A percentile compares a stretch with the other conserved stretches of the same genome.
phyloP scores from a whole-genome alignment of 2,888 invertebrate species.

The Thecophora atra region DNA sequence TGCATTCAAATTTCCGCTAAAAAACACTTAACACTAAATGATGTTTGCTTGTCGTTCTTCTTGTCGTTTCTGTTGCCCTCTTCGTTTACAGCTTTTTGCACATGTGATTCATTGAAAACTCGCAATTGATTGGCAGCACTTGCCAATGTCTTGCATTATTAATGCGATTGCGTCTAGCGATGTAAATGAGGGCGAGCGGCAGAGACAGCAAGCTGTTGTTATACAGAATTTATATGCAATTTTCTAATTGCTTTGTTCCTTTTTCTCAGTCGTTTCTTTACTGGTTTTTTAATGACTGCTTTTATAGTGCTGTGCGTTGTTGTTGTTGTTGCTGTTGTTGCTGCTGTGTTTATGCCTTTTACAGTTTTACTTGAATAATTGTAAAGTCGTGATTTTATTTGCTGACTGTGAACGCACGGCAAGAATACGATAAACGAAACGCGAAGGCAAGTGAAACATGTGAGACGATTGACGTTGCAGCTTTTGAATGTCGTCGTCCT shows the following conservation, averaged over 20 bases:
- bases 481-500: slow-evolving; percentile 10
- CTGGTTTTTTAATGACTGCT: neutral
- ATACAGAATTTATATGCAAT: neutral
- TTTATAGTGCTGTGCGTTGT: neutral
- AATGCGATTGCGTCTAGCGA: neutral
- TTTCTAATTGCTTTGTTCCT: neutral
- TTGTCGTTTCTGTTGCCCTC: slow-evolving; percentile 4
- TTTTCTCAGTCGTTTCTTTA: neutral
- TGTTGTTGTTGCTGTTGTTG: slow-evolving; percentile 4
- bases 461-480: neutral
- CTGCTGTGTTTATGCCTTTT: slow-evolving; percentile 7
- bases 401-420: too few relatives aligned
- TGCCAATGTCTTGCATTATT: slow-evolving; percentile 13
- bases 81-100: neutral
- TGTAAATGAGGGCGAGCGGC: too few relatives aligned
- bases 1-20: too few relatives aligned
- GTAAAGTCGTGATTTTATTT: too few relatives aligned
- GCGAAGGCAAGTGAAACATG: neutral
- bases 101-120: neutral
- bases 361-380: too few relatives aligned
- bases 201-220: too few relatives aligned
- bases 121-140: slow-evolving; percentile 16
- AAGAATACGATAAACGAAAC: too few relatives aligned
- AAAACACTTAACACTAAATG: neutral
- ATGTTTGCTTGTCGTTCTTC: too few relatives aligned